A percentile compares a stretch with the other conserved stretches of the same genome.
Evolutionary conservation across 1,140 invertebrate species (phyloP).

Genomic region (Zaprionus gabonicus): DNA sequence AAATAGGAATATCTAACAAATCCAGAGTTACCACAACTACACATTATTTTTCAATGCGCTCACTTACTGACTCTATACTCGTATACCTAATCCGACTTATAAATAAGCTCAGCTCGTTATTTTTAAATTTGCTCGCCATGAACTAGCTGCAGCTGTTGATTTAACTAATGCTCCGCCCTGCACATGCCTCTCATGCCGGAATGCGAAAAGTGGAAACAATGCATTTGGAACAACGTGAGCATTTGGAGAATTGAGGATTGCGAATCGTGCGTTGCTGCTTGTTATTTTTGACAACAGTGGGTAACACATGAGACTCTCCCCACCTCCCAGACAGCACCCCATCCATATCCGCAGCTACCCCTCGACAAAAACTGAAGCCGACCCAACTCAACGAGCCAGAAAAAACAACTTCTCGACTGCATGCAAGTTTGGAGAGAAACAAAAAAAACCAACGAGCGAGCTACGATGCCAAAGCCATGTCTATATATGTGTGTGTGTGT

Average conservation of each 20-base stretch:
- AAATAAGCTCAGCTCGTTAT: neutral
- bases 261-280: conserved; percentile 38
- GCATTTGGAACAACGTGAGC: conserved; percentile 36
- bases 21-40: neutral
- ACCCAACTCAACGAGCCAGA: conserved; percentile 51
- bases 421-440: conserved; percentile 59
- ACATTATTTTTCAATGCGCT: neutral
- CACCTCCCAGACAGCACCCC: neutral
- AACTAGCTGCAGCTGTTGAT: conserved; percentile 19
- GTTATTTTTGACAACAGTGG: conserved; percentile 74
- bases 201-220: conserved; percentile 57
- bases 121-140: neutral
- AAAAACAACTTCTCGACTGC: conserved; percentile 67
- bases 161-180: conserved; percentile 19
- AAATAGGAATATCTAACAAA: neutral
- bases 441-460: conserved; percentile 16
- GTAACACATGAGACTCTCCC: conserved; percentile 57
- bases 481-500: neutral
- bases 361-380: conserved; percentile 14
- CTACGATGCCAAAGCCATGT: conserved; percentile 20
- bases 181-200: neutral
- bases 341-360: neutral
- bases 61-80: neutral
- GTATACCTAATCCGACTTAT: neutral
- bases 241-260: conserved; percentile 45